phyloP scores from a whole-genome alignment of 2,888 invertebrate genomes.

The Heliconius hortense region DNA sequence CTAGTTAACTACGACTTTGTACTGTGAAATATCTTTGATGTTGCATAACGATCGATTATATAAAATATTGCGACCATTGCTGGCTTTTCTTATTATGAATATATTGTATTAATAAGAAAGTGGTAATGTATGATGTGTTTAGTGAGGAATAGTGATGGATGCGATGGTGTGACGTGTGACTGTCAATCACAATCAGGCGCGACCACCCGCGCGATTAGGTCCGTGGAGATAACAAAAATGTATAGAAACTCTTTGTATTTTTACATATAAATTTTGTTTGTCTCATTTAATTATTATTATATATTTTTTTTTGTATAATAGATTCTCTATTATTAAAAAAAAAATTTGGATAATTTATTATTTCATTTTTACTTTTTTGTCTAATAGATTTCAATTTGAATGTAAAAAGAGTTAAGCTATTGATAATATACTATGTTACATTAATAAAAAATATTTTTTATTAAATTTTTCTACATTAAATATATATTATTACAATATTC shows the following conservation, averaged over 20 bases:
- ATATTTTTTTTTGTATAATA: neutral
- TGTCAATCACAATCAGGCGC: slow-evolving; percentile 80
- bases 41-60: slow-evolving; percentile 6
- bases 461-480: neutral
- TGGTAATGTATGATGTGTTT: slow-evolving; percentile 48
- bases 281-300: neutral
- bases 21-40: slow-evolving; percentile 17
- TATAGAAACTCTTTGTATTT: slow-evolving; percentile 50
- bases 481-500: neutral
- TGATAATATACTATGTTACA: neutral
- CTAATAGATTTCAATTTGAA: too few relatives aligned
- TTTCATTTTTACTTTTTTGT: too few relatives aligned
- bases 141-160: slow-evolving; percentile 45
- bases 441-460: neutral
- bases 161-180: slow-evolving; percentile 64
- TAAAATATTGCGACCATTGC: slow-evolving; percentile 45
- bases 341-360: too few relatives aligned
- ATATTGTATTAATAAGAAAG: neutral
- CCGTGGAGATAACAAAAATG: slow-evolving; percentile 49
- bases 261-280: neutral
- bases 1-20: slow-evolving; percentile 48
- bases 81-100: slow-evolving; percentile 23
- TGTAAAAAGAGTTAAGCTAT: too few relatives aligned
- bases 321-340: neutral
- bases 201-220: slow-evolving; percentile 79